Conservation (phyloP, 2,888 invertebrate species). For the Rhagophthalmus giganteus region DNA sequence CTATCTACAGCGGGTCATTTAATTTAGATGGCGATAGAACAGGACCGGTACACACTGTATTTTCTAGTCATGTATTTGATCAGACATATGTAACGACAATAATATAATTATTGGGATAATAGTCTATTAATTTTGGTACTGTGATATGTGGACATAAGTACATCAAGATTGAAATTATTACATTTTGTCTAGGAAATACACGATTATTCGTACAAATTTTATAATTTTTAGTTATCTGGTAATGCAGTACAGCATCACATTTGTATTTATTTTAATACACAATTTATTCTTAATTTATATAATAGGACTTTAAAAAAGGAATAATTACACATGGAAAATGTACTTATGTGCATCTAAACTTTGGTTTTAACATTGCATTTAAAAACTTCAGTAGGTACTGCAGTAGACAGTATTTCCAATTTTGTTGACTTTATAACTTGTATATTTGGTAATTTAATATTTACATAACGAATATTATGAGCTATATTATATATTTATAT, state of each 20-base stretch:
- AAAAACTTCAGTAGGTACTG: too few species aligned
- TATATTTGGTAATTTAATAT: too few species aligned
- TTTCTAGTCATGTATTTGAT: constrained; percentile 44
- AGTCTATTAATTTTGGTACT: constrained; percentile 41
- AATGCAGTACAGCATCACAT: not conserved
- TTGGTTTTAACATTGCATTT: constrained; percentile 1
- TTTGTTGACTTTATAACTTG: not conserved
- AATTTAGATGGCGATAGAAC: constrained; percentile 20
- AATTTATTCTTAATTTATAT: not conserved
- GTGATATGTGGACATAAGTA: constrained; percentile 42
- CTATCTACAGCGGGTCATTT: constrained; percentile 23
- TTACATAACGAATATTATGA: too few species aligned
- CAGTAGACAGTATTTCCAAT: too few species aligned
- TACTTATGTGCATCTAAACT: constrained; percentile 5
- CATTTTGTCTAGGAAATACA: constrained; percentile 10
- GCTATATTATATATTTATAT: too few species aligned
- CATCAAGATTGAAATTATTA: constrained; percentile 22
- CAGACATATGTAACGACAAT: constrained; percentile 44
- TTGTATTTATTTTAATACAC: not conserved
- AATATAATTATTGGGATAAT: constrained; percentile 39
- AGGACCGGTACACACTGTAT: constrained; percentile 31
- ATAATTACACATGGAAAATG: not conserved
- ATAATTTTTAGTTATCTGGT: too few species aligned
- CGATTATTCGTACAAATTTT: not conserved
- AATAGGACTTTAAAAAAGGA: not conserved